A percentile compares a stretch with the other conserved stretches of the same genome.
These are phyloP conservation scores for Sebastes ruberrimus DNA, from an alignment of 2,797 vertebrate species.

Conservation along the genomic window DNA sequence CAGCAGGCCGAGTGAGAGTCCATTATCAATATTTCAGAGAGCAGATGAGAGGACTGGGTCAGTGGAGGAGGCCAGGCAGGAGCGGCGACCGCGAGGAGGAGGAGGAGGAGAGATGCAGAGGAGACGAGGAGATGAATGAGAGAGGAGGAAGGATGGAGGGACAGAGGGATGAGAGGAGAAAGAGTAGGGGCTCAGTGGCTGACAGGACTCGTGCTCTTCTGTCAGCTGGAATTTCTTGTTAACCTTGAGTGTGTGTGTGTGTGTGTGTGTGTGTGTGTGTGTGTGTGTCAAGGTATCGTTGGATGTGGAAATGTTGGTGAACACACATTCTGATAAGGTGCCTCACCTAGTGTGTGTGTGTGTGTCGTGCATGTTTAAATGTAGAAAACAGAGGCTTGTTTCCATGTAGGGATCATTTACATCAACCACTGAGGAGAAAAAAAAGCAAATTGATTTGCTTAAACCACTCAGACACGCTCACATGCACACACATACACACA, in stretches of 20 bases:
- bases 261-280: neutral
- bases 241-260: neutral
- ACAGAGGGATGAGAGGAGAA: conserved; percentile 5
- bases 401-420: conserved; percentile 49
- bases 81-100: conserved; percentile 27
- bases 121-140: conserved; percentile 24
- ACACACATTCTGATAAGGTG: conserved; percentile 11
- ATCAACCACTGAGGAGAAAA: conserved; percentile 34
- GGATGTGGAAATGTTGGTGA: neutral
- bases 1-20: conserved; percentile 39
- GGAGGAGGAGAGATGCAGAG: conserved; percentile 20
- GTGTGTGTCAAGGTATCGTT: neutral
- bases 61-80: conserved; percentile 65
- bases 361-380: neutral
- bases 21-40: conserved; percentile 74
- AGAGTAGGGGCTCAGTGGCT: conserved; percentile 1
- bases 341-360: conserved; percentile 11
- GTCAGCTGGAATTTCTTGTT: conserved; percentile 23
- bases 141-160: conserved; percentile 22
- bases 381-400: conserved; percentile 38
- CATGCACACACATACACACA: neutral
- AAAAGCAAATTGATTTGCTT: conserved; percentile 47
- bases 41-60: conserved; percentile 68
- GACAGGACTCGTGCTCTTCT: conserved; percentile 32
- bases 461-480: conserved; percentile 17